Base-by-base conservation (phyloP, 2,797 vertebrate genomes). In the Phaenicophaeus curvirostris region DNA sequence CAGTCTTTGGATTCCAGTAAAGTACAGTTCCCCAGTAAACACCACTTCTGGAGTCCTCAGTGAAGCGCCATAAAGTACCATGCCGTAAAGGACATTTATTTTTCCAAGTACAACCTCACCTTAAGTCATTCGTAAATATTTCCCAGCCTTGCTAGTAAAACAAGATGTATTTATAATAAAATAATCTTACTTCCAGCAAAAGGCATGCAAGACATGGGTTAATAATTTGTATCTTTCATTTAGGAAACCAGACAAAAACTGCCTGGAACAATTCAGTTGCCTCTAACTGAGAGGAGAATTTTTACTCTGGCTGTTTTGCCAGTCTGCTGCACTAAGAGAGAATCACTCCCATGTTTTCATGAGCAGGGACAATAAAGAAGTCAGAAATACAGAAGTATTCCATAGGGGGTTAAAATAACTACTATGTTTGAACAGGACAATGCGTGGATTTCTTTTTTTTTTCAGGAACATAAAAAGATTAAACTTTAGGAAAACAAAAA, bases 141-240 rank as follows among this genome's bases (percentile, higher is more conserved):
- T 91, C 73, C 75, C 51, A 85, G 58, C 58, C 13, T 18, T 72
- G 14, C n/a, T 93, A 94, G 91, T 86, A 94, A 85, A 24, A 14
- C 85, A 88, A 59, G 59, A 76, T 31, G 10, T 76, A 85, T 73
- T 90, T 88, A 41, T 46, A 79, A 69, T 9, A 76, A 91, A 93
- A 67, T 59, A 53, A 69, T 48, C 20, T 50, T 54, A 57, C 67
- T 84, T 76, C 33, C 50, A 82, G 27, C 23, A 30, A 78, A 80
- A 68, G 11, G 16, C 63, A 48, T 69, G 14, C 11, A 54, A 23
- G 61, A 39, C 44, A 81, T 33, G 15, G 53, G 55, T 73, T 67
- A 90, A 39, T 66, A 75, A 57, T 63, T 78, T 53, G 4, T 41
- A 42, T 67, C 62, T 30, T 2, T 66, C 42, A 18, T 75, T 67